Conservation (phyloP, 2,113 vertebrate species). For the Aspidoscelis tigris region DNA sequence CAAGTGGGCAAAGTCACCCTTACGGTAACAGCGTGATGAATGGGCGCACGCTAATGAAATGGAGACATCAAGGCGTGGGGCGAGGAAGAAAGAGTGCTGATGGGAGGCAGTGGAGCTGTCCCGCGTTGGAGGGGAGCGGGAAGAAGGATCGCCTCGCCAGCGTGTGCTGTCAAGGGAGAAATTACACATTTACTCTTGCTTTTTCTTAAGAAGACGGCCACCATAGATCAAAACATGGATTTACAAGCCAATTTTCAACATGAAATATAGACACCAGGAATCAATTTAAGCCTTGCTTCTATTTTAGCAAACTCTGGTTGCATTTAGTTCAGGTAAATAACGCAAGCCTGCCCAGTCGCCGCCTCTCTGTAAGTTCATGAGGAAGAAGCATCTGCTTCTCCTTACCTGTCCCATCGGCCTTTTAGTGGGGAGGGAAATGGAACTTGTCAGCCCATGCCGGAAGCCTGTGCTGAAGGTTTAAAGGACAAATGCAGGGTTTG, state of each 20-base stretch:
- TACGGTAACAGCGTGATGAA: conserved; percentile 92
- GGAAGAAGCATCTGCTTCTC: background rate
- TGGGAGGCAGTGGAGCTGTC: conserved; percentile 78
- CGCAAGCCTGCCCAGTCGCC: conserved; percentile 15
- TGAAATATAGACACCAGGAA: conserved; percentile 99
- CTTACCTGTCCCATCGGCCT: background rate
- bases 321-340: conserved; percentile 75
- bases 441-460: background rate
- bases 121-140: conserved; percentile 77
- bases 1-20: conserved; percentile 91
- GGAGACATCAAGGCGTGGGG: conserved; percentile 99
- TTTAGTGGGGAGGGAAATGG: background rate
- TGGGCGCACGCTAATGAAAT: conserved; percentile 97
- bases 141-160: conserved; percentile 98
- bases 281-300: conserved; percentile 92
- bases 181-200: conserved; percentile 99
- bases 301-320: conserved; percentile 74
- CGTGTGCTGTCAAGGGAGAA: conserved; percentile 99
- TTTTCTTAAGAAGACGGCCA: conserved; percentile 99
- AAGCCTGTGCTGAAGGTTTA: background rate
- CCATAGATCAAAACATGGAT: conserved; percentile 98
- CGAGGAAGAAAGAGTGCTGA: conserved; percentile 82
- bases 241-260: conserved; percentile 99
- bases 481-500: background rate
- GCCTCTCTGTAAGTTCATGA: conserved; percentile 2